Base-by-base conservation (phyloP, 2,113 vertebrate species). In the Aegithalos caudatus region DNA sequence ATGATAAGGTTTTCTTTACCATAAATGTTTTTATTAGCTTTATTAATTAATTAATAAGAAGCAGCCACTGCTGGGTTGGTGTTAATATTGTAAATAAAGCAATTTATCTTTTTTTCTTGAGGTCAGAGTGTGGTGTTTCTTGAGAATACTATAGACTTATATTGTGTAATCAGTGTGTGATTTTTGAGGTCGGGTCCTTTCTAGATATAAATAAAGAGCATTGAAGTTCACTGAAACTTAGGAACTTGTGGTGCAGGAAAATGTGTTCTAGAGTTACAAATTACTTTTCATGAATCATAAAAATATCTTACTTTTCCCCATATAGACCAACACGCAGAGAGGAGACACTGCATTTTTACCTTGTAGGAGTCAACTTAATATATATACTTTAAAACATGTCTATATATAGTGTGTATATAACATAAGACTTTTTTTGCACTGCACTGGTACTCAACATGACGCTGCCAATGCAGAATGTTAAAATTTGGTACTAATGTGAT, bases 71-170 rank as follows among this genome's bases (percentile, higher is more conserved):
- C 15, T 85, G 24, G 4, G 10, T 83, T 81, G 35, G 22, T 85
- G 22, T 60, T 77, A 65, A 57, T 81, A 44, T 12, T 73, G n/a
- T 45, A 69, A 78, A 38, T 51, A 35, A 12, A 62, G 31, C 0
- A 1, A 13, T 78, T n/a, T 31, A 31, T 7, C 28, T 61, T 80
- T 67, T 12, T 13, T 51, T 24, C 16, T 67, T 33, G 48, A 76
- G 57, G 31, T 79, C 73, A 79, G 72, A 66, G 64, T 1, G 12
- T 2, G 3, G 14, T 28, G 21, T 62, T 77, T 33, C 65, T 56
- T 0, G 0, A 42, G 35, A 54, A 40, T 11, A 7, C 23, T 31
- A 10, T 16, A 24, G 57, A 51, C 11, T 58, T 67, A 20, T 0
- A 13, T 18, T 44, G 17, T 81, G 48, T 74, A 33, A 74, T 53